Base-by-base conservation (phyloP, 2,113 vertebrate genomes). In the Synchiropus splendidus region DNA sequence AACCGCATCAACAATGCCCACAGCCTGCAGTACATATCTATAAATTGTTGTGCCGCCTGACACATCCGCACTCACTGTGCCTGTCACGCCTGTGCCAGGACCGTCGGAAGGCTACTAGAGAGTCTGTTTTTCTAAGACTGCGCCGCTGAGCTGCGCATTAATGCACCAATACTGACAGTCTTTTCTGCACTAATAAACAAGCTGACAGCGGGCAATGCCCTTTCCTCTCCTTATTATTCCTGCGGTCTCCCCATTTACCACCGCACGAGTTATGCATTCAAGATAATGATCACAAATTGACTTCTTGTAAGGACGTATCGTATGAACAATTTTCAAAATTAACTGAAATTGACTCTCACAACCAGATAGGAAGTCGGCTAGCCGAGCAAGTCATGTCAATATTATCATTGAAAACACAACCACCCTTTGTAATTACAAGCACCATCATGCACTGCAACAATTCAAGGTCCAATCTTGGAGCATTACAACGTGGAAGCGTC, bases 141-240 rank as follows among this genome's bases (percentile, higher is more conserved):
- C 72, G 30, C 30, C 46, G 65, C 50, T 55, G 18, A 72, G 36
- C 69, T 70, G 42, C 36, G 49, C 36, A 53, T 18, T 57, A 67
- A 66, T 53, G 37, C 31, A 31, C 50, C 65, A 57, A 71, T 59
- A 56, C 45, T 64, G 44, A 15, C 37, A 43, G 40, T 17, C 31
- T 44, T 42, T 75, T 79, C 65, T 62, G 62, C 64, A 58, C 58
- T 54, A 75, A 41, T 72, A 64, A 69, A 42, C 69, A 48, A 35
- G 54, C 15, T 42, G 1, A 27, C 45, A 31, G 34, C 17, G 33
- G 17, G 16, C 27, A 46, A 37, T 2, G 27, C 32, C 31, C 33
- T 47, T 15, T 6, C 17, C 10, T 36, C 14, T 14, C 39, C 16
- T 15, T 37, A 6, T 2, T 9, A 32, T 42, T 31, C 31, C 30